Percentiles rank a stretch among this genome's conserved stretches.
Evolutionary conservation across 1,140 invertebrate species (phyloP).

Genomic region (Metaphire vulgaris): DNA sequence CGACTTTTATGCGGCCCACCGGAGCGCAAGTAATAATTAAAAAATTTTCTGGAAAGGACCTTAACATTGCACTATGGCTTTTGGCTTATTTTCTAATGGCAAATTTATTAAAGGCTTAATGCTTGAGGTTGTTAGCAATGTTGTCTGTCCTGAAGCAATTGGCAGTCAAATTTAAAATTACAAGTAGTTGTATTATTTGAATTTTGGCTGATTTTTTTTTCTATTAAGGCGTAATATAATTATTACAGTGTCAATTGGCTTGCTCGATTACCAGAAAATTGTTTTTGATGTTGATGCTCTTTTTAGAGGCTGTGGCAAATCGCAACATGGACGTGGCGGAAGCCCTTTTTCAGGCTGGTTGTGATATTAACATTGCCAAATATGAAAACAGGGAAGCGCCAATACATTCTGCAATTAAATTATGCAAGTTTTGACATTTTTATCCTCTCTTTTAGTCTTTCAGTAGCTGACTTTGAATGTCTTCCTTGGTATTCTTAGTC

Average conservation of each 20-base stretch:
- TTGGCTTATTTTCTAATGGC: neutral
- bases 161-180: too few relatives aligned
- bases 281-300: too few relatives aligned
- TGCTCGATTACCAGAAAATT: too few relatives aligned
- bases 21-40: neutral
- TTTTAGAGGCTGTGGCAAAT: constrained; percentile 37
- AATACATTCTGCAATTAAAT: constrained; percentile 36
- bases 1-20: too few relatives aligned
- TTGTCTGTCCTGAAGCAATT: neutral
- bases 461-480: too few relatives aligned
- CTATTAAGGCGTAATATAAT: too few relatives aligned
- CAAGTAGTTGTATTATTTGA: too few relatives aligned
- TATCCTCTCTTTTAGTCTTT: too few relatives aligned
- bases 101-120: neutral
- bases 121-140: neutral
- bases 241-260: too few relatives aligned
- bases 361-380: constrained; percentile 39
- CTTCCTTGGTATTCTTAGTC: too few relatives aligned
- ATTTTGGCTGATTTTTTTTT: too few relatives aligned
- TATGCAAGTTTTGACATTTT: constrained; percentile 18
- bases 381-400: constrained; percentile 35
- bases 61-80: neutral
- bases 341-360: constrained; percentile 33
- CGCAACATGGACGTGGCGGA: constrained; percentile 34
- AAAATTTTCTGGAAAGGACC: neutral